Evolutionary conservation across 1,140 invertebrate genomes (phyloP).

Genomic region (Drosophila setifemur): DNA sequence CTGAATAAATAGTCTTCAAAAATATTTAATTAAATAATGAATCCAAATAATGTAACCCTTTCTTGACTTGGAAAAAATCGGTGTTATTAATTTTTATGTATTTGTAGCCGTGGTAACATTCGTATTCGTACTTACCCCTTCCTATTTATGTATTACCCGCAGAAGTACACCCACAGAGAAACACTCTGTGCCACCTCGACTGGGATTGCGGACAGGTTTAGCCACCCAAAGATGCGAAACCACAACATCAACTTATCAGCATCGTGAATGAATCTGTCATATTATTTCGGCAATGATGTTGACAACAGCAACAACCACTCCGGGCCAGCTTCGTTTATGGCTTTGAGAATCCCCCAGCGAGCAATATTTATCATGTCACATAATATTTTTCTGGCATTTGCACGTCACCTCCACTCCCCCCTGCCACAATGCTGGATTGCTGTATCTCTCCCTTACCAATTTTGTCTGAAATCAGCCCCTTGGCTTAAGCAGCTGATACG

Average conservation of each 20-base stretch:
- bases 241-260: slow-evolving; percentile 41
- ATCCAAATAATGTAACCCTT: neutral
- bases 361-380: slow-evolving; percentile 81
- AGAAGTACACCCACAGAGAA: slow-evolving; percentile 10
- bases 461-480: slow-evolving; percentile 6
- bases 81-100: neutral
- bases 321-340: slow-evolving; percentile 21
- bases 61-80: too few relatives aligned
- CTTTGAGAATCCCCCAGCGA: slow-evolving; percentile 55
- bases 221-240: slow-evolving; percentile 6
- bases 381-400: slow-evolving; percentile 81
- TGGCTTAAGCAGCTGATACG: slow-evolving; percentile 66
- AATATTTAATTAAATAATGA: too few relatives aligned
- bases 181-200: slow-evolving; percentile 32
- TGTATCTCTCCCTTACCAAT: slow-evolving; percentile 1
- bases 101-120: neutral
- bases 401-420: slow-evolving; percentile 54
- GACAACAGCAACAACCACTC: slow-evolving; percentile 41
- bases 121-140: neutral
- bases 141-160: slow-evolving; percentile 24
- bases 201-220: neutral
- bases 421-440: neutral
- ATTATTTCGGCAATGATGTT: slow-evolving; percentile 79
- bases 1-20: too few relatives aligned
- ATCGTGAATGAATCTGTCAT: slow-evolving; percentile 76